A percentile compares a stretch with the other conserved stretches of the same genome.
phyloP scores from a whole-genome alignment of 1,140 invertebrate species.

The Lepeophtheirus salmonis region DNA sequence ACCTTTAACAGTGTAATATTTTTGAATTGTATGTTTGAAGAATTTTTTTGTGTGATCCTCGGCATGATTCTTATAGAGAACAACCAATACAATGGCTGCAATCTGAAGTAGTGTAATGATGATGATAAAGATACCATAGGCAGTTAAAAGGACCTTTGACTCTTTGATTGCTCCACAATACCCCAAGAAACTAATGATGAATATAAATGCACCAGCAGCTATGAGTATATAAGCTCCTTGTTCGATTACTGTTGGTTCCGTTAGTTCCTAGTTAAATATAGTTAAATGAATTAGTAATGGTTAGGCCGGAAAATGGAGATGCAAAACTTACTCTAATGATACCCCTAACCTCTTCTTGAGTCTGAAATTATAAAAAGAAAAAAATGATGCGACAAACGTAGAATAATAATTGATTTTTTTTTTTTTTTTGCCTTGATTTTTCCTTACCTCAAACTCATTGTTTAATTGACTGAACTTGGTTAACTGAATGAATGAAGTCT shows the following conservation, averaged over 20 bases:
- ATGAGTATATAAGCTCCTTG: conserved; percentile 51
- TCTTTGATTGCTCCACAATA: conserved; percentile 68
- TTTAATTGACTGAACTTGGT: conserved; percentile 35
- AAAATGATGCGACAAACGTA: conserved; percentile 19
- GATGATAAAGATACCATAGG: conserved; percentile 46
- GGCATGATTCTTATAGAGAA: conserved; percentile 42
- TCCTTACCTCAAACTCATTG: conserved; percentile 37
- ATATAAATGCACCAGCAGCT: conserved; percentile 53
- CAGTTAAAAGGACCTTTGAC: conserved; percentile 51
- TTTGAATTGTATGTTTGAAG: conserved; percentile 29
- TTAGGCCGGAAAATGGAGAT: background rate
- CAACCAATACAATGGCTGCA: conserved; percentile 45
- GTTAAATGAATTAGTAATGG: background rate
- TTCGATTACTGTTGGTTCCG: conserved; percentile 35
- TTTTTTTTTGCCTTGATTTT: background rate
- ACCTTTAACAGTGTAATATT: conserved; percentile 25
- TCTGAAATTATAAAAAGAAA: conserved; percentile 21
- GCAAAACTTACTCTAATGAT: conserved; percentile 5
- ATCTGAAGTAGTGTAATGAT: conserved; percentile 47
- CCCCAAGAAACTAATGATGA: conserved; percentile 60
- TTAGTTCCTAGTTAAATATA: conserved; percentile 32
- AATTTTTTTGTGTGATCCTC: conserved; percentile 35
- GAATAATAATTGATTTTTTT: background rate
- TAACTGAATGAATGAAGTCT: conserved; percentile 42
- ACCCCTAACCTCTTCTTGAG: background rate